Evolutionary conservation across 92 coral and sea anemone species (phyloP), one percentile per base, ranked within the genome.

Genomic region (Pocillopora meandrina): DNA sequence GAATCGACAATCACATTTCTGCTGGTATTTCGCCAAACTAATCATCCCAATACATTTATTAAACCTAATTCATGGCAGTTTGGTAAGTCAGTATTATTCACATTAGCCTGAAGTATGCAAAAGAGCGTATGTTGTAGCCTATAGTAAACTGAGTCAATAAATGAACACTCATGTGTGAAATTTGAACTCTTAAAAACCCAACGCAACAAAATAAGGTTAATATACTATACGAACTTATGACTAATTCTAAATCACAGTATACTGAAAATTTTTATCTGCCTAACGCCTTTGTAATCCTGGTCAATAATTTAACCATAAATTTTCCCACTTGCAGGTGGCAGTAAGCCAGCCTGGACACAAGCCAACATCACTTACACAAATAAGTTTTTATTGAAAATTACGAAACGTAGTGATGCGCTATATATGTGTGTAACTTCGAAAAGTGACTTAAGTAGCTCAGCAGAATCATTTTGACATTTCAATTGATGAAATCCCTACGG

Each of bases 321-420:
- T 57, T 11, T 73, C 47, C 42, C 56, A 36, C 20, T 73, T 83
- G 74, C 86, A 83, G 86, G 86, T 83, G 86, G 86, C 63, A 83
- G 23, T 65, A 2, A 61, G 56, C n/a, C 17, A 33, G 33, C 66
- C 74, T 83, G 86, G 86, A 74, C 55, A 14, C 19, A 16, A 23
- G 61, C 86, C 86, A 83, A 74, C 9, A 33, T 16, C 6, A 23
- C 12, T 72, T 20, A 73, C 86, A 64, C 65, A n/a, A 56, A 74
- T 33, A 17, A 23, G 72, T 49, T 16, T 21, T 65, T 12, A 75
- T 31, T 49, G 2, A 62, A 42, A 62, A 15, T 56, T 42, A 18
- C 33, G 64, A 10, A 61, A 64, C 65, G 64, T 83, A 73, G 16
- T 59, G 31, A 13, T 70, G 75, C n/a, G 77, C 77, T 19, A 42